Conservation (phyloP, 2,888 invertebrate species). For the Clepsis dumicolana region DNA sequence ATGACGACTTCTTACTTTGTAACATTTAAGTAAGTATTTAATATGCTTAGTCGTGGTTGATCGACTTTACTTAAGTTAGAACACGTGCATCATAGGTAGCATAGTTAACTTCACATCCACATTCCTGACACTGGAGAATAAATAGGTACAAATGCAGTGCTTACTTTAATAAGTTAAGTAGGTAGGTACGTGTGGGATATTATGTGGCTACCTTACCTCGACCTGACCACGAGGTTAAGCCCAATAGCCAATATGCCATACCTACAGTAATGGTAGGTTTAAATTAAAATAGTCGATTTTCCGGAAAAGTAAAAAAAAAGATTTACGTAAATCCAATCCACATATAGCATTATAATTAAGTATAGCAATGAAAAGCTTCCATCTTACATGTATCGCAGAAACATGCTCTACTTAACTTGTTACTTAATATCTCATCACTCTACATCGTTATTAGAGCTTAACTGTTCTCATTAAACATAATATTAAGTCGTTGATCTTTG, state of each 20-base stretch:
- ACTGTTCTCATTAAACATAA: constrained; percentile 26
- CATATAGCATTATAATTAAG: too few species aligned
- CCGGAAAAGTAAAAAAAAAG: neutral
- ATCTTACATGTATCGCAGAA: neutral
- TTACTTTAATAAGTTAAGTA: too few species aligned
- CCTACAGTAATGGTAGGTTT: neutral
- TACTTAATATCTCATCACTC: constrained; percentile 21
- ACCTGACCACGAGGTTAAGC: too few species aligned
- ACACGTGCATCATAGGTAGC: neutral
- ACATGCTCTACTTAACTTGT: constrained; percentile 19
- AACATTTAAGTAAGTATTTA: too few species aligned
- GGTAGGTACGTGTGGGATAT: neutral
- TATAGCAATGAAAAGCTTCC: neutral
- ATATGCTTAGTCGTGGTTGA: neutral
- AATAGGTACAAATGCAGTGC: too few species aligned
- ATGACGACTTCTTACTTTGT: too few species aligned
- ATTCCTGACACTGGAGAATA: neutral
- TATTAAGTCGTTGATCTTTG: constrained; percentile 28
- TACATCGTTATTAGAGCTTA: constrained; percentile 29
- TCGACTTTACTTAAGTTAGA: neutral
- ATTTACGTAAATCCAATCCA: neutral
- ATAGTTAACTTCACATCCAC: constrained; percentile 1
- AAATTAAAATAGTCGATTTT: neutral
- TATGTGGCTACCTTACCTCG: neutral
- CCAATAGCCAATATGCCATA: too few species aligned